phyloP scores from a whole-genome alignment of 2,797 vertebrate genomes.

The Alca torda region DNA sequence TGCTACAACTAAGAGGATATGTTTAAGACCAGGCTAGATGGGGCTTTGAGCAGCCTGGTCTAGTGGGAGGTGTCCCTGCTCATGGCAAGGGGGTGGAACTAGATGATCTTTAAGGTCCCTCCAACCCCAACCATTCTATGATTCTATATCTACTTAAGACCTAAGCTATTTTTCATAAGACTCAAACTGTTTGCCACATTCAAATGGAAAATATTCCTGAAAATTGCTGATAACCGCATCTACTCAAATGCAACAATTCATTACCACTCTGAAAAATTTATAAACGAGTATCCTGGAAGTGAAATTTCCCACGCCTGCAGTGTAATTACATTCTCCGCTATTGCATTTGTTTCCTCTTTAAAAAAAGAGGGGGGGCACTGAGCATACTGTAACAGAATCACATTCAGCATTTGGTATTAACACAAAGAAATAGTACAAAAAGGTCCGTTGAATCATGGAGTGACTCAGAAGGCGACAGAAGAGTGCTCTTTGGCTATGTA shows the following conservation, averaged over 20 bases:
- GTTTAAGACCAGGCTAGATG: no score
- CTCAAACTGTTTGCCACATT: not conserved
- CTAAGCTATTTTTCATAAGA: not conserved
- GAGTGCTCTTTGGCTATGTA: not conserved
- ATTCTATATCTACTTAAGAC: not conserved
- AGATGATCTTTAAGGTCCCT: no score
- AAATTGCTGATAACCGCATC: not conserved
- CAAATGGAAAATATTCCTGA: not conserved
- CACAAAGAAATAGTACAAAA: not conserved
- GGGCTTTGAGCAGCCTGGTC: no score
- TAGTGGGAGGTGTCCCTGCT: no score
- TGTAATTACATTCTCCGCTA: not conserved
- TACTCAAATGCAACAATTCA: not conserved
- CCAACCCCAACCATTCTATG: no score
- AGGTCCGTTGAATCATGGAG: conserved; percentile 15
- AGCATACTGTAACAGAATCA: not conserved
- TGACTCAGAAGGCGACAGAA: conserved; percentile 31
- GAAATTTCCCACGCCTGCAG: not conserved
- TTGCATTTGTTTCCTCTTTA: not conserved
- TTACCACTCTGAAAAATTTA: not conserved
- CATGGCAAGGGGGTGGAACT: no score
- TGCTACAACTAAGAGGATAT: not conserved
- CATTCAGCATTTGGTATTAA: conserved; percentile 14
- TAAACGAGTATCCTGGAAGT: not conserved
- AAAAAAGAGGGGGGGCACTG: not conserved